phyloP scores from a whole-genome alignment of 2,888 invertebrate species.

The Clostera curtula region DNA sequence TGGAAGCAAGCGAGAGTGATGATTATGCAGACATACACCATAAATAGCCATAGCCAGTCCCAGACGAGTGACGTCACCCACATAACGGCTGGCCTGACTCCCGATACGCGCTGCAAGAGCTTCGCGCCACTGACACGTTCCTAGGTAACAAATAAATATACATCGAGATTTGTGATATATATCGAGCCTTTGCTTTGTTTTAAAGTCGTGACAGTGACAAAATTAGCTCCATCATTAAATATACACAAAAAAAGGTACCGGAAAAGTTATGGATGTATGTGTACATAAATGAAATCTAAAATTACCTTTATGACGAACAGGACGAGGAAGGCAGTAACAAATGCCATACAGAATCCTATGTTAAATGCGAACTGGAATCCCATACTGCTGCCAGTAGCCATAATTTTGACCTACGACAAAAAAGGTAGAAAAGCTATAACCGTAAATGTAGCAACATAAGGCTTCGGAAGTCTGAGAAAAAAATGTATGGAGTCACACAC shows the following conservation, averaged over 20 bases:
- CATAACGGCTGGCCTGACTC: conserved; percentile 78
- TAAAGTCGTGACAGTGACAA: too few relatives aligned
- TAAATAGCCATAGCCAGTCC: conserved; percentile 78
- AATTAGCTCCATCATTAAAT: too few relatives aligned
- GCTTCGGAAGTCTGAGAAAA: too few relatives aligned
- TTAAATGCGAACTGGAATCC: conserved; percentile 80
- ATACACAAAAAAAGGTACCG: too few relatives aligned
- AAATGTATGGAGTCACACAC: too few relatives aligned
- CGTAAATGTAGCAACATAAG: too few relatives aligned
- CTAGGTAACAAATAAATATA: too few relatives aligned
- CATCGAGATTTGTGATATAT: too few relatives aligned
- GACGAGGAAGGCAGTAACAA: conserved; percentile 79
- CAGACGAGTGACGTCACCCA: conserved; percentile 82
- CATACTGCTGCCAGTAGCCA: conserved; percentile 65
- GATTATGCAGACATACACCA: conserved; percentile 75
- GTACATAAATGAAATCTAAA: neutral
- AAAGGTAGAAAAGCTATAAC: too few relatives aligned
- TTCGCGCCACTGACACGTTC: conserved; percentile 81
- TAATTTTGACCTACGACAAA: conserved; percentile 52
- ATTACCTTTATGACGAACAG: conserved; percentile 71
- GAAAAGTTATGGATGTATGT: too few relatives aligned
- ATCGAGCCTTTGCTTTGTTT: too few relatives aligned
- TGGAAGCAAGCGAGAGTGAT: conserved; percentile 79
- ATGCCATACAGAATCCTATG: conserved; percentile 85
- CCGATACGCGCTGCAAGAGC: conserved; percentile 82